phyloP scores from a whole-genome alignment of 1,140 invertebrate species.

The Caenorhabditis brenneri region DNA sequence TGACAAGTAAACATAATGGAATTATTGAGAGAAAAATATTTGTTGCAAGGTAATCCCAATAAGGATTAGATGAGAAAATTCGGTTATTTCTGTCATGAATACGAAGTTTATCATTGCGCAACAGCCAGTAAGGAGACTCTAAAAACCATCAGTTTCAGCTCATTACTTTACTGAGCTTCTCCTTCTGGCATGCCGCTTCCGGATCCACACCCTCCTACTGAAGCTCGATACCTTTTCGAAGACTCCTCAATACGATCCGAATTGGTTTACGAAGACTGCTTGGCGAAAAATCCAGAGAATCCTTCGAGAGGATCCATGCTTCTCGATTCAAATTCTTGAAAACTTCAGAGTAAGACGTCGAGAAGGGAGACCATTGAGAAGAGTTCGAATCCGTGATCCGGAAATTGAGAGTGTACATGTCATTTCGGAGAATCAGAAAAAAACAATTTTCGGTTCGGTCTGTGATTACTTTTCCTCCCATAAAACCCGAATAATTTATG shows the following conservation, averaged over 20 bases:
- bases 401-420: not conserved
- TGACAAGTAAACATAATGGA: too few species aligned
- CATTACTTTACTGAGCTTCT: not conserved
- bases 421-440: not conserved
- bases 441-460: not conserved
- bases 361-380: not conserved
- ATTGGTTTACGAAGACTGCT: not conserved
- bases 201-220: not conserved
- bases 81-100: too few species aligned
- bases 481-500: not conserved
- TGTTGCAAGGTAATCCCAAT: too few species aligned
- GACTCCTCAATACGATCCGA: not conserved
- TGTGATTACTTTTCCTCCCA: not conserved
- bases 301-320: not conserved
- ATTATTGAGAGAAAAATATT: not conserved
- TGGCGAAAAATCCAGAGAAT: not conserved
- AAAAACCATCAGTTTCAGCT: not conserved
- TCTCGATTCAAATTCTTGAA: not conserved
- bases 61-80: too few species aligned
- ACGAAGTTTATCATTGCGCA: too few species aligned
- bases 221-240: not conserved
- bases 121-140: too few species aligned
- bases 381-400: not conserved
- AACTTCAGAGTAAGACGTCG: not conserved
- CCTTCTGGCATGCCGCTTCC: not conserved